A percentile compares a stretch with the other conserved stretches of the same genome.
Evolutionary conservation across 2,888 invertebrate genomes (phyloP).

Genomic region (Pherbina coryleti): DNA sequence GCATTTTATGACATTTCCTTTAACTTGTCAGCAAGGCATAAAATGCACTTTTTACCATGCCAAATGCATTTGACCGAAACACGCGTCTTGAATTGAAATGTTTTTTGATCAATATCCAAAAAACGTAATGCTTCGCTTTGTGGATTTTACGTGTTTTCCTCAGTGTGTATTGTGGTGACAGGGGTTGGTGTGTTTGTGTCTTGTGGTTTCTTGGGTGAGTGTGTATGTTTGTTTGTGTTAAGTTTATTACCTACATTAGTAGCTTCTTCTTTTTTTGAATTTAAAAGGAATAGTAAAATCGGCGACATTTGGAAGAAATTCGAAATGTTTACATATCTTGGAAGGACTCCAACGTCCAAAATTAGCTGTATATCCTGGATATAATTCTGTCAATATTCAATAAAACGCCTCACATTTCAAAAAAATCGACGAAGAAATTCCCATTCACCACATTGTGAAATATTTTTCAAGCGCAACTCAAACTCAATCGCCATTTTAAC

Average conservation of each 20-base stretch:
- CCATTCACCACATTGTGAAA: too few species aligned
- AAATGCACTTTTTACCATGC: constrained; percentile 1
- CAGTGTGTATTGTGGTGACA: not conserved
- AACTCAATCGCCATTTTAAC: too few species aligned
- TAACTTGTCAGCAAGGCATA: constrained; percentile 1
- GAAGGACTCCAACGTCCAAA: too few species aligned
- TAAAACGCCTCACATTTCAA: too few species aligned
- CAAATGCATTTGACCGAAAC: constrained; percentile 29
- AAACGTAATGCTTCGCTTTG: not conserved
- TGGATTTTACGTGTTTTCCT: constrained; percentile 12
- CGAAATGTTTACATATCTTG: too few species aligned
- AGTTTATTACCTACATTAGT: constrained; percentile 26
- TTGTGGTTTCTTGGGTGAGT: not conserved
- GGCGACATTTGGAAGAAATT: not conserved
- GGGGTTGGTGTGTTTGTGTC: not conserved
- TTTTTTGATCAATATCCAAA: constrained; percentile 17
- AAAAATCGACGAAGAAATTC: too few species aligned
- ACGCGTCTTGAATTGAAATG: constrained; percentile 17
- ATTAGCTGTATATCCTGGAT: too few species aligned
- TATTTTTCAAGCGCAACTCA: too few species aligned
- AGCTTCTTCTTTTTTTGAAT: not conserved
- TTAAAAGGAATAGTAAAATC: not conserved
- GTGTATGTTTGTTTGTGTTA: not conserved
- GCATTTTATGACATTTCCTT: constrained; percentile 20
- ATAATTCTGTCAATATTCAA: too few species aligned